Conservation (phyloP, 2,113 vertebrate genomes). For the Stegastes partitus region DNA sequence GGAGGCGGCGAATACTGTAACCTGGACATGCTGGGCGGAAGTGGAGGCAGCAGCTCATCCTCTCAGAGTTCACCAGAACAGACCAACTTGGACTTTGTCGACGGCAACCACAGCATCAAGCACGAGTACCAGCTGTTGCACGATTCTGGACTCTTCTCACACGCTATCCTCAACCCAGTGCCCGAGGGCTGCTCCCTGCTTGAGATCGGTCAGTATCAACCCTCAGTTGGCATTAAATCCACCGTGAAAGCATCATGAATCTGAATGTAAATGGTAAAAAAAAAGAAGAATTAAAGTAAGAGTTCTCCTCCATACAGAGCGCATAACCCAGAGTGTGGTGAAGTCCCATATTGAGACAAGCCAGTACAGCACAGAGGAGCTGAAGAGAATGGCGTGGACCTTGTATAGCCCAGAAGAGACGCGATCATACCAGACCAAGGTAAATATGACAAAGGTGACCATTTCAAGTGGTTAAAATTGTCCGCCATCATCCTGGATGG, state of each 20-base stretch:
- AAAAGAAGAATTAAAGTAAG: neutral
- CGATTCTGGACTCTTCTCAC: slow-evolving; percentile 85
- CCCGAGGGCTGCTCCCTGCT: slow-evolving; percentile 84
- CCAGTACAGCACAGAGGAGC: slow-evolving; percentile 90
- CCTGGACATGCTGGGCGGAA: slow-evolving; percentile 86
- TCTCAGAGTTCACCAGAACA: slow-evolving; percentile 90
- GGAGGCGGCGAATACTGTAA: slow-evolving; percentile 85
- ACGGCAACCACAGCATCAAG: slow-evolving; percentile 83
- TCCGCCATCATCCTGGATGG: neutral
- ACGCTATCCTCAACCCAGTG: slow-evolving; percentile 75
- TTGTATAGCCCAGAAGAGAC: slow-evolving; percentile 90
- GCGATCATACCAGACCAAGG: slow-evolving; percentile 88
- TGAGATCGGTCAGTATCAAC: slow-evolving; percentile 86
- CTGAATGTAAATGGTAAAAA: neutral
- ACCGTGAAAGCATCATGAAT: neutral
- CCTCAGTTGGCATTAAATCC: neutral
- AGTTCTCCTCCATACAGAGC: slow-evolving; percentile 81
- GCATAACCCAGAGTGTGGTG: slow-evolving; percentile 89
- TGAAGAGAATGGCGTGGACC: slow-evolving; percentile 89
- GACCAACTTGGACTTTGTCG: slow-evolving; percentile 86
- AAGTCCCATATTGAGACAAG: slow-evolving; percentile 93
- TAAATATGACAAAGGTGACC: slow-evolving; percentile 44
- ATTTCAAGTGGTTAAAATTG: neutral
- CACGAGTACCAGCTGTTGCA: slow-evolving; percentile 90
- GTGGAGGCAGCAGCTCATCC: slow-evolving; percentile 82